Evolutionary conservation across 2,888 invertebrate species (phyloP), one percentile per base, ranked within the genome.

Genomic region (Steromphala cineraria): DNA sequence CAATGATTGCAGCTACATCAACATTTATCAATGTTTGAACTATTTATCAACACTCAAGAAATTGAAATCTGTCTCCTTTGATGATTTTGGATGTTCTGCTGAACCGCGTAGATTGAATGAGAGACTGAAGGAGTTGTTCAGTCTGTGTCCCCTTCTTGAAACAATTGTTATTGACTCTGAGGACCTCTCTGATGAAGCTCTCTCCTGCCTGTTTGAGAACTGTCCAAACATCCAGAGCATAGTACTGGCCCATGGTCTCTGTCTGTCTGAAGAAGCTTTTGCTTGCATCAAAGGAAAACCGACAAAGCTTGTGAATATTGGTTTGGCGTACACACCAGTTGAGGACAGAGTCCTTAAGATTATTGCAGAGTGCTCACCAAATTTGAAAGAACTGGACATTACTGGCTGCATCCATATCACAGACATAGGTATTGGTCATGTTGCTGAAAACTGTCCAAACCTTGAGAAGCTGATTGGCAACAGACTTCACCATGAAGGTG

Each of bases 401-500:
- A 78, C 52, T 52, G 81, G 78, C 1, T 86, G 87, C 71, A 75
- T 79, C 24, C 83, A 82, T 40, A 53, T 88, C 2, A 87, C 87
- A 17, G 85, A 87, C 52, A 78, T 81, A 24, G 86, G 87, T 4
- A 75, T 87, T 19, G 80, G 80, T 1, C 76, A 74, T 56, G 62
- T 87, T 17, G 82, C 84, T 1, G 79, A 82, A 24, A 53, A 83
- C 17, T 87, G 88, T 67, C 78, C 75, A 1, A 40, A 78, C 52
- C 74, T 88, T 8, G 78, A 74, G 55, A 80, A 75, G 8, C 75
- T 87, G n/a, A 75, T 83, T 13, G 79, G 86, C 15, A 85, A 84
- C 36, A 77, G 82, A 67, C 76, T 56, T 10, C 75, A 79, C 13
- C 79, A 82, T 13, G 78, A 81, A 24, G 78, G 79, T n/a, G 80